phyloP scores from a whole-genome alignment of 2,113 vertebrate species.

The Erythrolamprus reginae region DNA sequence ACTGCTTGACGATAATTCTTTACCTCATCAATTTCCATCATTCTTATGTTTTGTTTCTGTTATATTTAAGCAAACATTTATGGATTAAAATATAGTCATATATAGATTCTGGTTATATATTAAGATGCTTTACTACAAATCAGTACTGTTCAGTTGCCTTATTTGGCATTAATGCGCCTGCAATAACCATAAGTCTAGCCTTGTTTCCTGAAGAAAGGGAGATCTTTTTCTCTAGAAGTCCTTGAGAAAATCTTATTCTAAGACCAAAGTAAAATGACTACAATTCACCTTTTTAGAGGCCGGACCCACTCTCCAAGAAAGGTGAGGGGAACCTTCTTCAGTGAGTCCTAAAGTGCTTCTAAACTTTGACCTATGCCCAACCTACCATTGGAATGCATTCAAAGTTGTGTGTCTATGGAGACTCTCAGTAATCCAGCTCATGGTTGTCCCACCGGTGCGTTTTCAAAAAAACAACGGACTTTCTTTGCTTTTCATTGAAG shows the following conservation, averaged over 20 bases:
- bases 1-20: neutral
- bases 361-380: neutral
- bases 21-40: rapidly evolving
- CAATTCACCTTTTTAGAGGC: neutral
- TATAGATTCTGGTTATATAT: neutral
- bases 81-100: neutral
- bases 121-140: neutral
- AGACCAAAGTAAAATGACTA: neutral
- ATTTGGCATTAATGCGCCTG: neutral
- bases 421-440: neutral
- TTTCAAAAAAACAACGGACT: neutral
- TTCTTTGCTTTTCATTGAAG: neutral
- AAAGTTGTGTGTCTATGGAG: neutral
- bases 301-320: neutral
- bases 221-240: neutral
- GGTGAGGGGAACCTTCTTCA: neutral
- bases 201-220: neutral
- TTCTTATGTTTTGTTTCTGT: neutral
- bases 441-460: neutral
- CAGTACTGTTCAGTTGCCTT: neutral
- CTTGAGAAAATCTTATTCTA: neutral
- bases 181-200: neutral
- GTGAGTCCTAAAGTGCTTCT: neutral
- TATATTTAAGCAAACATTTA: slow-evolving; percentile 1
- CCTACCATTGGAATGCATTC: neutral